Evolutionary conservation across 2,888 invertebrate species (phyloP).

Genomic region (Ametastegia equiseti): DNA sequence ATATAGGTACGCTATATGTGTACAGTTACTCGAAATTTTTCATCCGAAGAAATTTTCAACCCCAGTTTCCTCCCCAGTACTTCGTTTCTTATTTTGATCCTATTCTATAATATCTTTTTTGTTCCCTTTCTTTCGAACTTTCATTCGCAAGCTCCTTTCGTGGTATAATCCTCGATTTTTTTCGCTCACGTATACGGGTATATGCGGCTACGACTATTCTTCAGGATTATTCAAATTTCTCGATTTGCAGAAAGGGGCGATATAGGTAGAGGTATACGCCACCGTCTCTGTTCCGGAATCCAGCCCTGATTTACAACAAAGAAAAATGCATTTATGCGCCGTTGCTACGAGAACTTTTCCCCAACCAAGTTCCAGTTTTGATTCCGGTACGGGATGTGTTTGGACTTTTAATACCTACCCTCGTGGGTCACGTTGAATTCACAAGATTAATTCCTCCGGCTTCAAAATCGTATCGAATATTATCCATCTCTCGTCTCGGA

Average conservation of each 20-base stretch:
- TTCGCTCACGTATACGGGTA: no score
- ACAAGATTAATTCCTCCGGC: background rate
- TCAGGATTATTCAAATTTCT: constrained; percentile 41
- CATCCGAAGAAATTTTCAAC: no score
- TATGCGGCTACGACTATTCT: background rate
- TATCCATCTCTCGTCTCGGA: no score
- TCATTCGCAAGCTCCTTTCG: background rate
- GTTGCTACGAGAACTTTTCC: background rate
- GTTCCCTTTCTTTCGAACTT: background rate
- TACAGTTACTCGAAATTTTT: no score
- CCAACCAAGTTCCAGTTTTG: background rate
- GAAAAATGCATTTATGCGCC: constrained; percentile 40
- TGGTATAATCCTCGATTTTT: background rate
- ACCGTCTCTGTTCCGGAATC: background rate
- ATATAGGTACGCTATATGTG: no score
- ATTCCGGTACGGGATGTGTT: background rate
- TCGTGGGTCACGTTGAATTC: background rate
- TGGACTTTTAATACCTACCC: background rate
- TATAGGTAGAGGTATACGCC: no score
- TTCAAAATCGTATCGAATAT: background rate
- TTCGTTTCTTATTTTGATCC: no score
- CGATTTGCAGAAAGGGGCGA: constrained; percentile 40
- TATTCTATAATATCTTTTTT: background rate
- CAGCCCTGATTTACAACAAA: background rate
- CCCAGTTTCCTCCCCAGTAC: no score